These are phyloP conservation scores for Pogonomyrmex californicus DNA, from an alignment of 1,140 invertebrate genomes.

Conservation along the genomic window DNA sequence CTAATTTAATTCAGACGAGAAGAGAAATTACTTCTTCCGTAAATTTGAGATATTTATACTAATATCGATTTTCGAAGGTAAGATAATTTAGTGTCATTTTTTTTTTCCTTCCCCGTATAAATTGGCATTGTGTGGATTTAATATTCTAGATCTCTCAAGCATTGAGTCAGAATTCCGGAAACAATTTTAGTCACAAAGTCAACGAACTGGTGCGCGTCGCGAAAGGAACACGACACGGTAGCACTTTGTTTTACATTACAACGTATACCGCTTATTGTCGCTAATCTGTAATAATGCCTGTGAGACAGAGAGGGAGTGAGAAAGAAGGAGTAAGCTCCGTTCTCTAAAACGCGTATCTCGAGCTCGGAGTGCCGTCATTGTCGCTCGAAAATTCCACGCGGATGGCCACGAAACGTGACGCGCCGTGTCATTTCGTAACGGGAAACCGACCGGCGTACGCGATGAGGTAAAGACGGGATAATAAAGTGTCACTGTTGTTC, in stretches of 20 bases:
- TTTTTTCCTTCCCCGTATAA: too few species aligned
- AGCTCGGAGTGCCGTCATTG: too few species aligned
- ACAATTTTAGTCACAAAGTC: slow-evolving; percentile 6
- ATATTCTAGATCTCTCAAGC: background rate
- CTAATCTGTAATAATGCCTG: slow-evolving; percentile 10
- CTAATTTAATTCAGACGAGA: too few species aligned
- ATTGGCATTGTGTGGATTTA: background rate
- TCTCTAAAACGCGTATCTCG: too few species aligned
- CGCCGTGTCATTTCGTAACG: slow-evolving; percentile 42
- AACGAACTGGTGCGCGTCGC: background rate
- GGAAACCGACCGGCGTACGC: slow-evolving; percentile 17
- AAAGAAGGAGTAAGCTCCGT: background rate
- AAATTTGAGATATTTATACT: background rate
- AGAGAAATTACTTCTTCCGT: too few species aligned
- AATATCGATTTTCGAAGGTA: background rate
- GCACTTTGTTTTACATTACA: slow-evolving; percentile 4
- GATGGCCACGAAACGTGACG: background rate
- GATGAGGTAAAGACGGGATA: slow-evolving; percentile 37
- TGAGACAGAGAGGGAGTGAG: background rate
- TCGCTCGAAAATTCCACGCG: slow-evolving; percentile 26
- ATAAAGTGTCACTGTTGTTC: slow-evolving; percentile 41
- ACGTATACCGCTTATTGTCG: background rate
- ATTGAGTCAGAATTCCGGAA: background rate
- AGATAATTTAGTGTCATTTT: background rate
- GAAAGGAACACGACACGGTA: background rate